A percentile compares a stretch with the other conserved stretches of the same genome.
Conservation (phyloP, 2,888 invertebrate genomes). For the Rhagonycha lutea region DNA sequence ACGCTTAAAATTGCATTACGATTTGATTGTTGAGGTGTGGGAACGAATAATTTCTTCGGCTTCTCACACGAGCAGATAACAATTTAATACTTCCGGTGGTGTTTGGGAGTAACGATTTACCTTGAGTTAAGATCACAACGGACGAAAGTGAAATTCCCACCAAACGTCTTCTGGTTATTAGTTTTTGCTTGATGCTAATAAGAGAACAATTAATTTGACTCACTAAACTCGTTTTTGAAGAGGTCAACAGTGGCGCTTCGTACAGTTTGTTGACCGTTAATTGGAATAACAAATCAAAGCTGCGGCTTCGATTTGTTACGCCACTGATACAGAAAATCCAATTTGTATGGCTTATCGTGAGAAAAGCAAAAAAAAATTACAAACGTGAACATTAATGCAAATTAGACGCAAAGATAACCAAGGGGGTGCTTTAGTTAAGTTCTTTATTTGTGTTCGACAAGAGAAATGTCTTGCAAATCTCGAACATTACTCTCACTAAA, state of each 20-base stretch:
- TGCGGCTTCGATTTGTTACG: background rate
- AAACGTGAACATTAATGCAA: slow-evolving; percentile 20
- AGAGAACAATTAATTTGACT: background rate
- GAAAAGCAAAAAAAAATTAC: slow-evolving; percentile 10
- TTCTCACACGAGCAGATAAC: slow-evolving; percentile 21
- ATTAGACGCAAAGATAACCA: slow-evolving; percentile 20
- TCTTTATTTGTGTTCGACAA: slow-evolving; percentile 22
- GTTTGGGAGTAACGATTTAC: slow-evolving; percentile 15
- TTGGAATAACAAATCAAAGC: background rate
- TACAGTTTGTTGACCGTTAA: background rate
- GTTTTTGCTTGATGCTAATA: background rate
- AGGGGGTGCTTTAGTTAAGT: slow-evolving; percentile 21
- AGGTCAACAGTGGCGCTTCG: background rate
- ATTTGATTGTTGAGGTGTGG: slow-evolving; percentile 14
- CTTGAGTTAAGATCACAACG: slow-evolving; percentile 11
- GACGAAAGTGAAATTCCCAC: slow-evolving; percentile 17
- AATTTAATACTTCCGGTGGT: slow-evolving; percentile 26
- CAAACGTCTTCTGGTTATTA: background rate
- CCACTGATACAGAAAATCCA: background rate
- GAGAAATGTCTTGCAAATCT: slow-evolving; percentile 21
- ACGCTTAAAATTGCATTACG: background rate
- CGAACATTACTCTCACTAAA: slow-evolving; percentile 18
- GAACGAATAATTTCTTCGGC: slow-evolving; percentile 19
- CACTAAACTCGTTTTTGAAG: background rate
- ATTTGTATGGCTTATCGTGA: slow-evolving; percentile 11